Evolutionary conservation across 37 sponge, comb jelly and placozoan species (phyloP).

Genomic region (Cliona cf. orientalis): DNA sequence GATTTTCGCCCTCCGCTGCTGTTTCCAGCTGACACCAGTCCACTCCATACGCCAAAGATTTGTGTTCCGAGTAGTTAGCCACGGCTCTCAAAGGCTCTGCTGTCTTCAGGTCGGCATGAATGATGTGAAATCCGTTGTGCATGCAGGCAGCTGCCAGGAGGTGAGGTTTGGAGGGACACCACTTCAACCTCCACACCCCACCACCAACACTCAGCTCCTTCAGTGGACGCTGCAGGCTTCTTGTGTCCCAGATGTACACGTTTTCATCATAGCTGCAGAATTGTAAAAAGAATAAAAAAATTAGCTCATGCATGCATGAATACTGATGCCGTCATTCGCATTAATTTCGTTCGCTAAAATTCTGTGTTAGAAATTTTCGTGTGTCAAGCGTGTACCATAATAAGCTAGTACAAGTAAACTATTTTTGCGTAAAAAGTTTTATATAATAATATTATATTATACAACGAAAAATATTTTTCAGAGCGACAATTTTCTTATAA

Average conservation of each 20-base stretch:
- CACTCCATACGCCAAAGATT: conserved; percentile 78
- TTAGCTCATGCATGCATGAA: background rate
- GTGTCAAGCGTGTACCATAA: no score
- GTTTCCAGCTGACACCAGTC: conserved; percentile 68
- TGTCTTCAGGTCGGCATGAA: conserved; percentile 8
- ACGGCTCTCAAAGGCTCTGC: conserved; percentile 25
- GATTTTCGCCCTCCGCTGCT: background rate
- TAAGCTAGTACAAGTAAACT: no score
- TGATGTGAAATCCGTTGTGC: conserved; percentile 70
- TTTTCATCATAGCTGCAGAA: conserved; percentile 85
- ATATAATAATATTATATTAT: no score
- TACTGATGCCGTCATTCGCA: background rate
- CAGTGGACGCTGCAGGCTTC: conserved; percentile 64
- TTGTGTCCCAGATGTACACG: conserved; percentile 75
- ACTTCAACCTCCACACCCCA: conserved; percentile 94
- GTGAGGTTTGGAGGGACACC: conserved; percentile 53
- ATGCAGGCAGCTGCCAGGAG: conserved; percentile 68
- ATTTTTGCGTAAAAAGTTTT: no score
- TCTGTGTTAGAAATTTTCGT: no score
- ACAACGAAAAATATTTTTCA: no score
- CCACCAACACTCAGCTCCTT: conserved; percentile 70
- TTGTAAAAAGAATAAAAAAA: background rate
- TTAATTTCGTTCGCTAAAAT: no score
- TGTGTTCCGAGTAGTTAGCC: conserved; percentile 51
- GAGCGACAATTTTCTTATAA: no score